Evolutionary conservation across 1,140 invertebrate species (phyloP), one percentile per base, ranked within the genome.

Genomic region (Listronotus oregonensis): DNA sequence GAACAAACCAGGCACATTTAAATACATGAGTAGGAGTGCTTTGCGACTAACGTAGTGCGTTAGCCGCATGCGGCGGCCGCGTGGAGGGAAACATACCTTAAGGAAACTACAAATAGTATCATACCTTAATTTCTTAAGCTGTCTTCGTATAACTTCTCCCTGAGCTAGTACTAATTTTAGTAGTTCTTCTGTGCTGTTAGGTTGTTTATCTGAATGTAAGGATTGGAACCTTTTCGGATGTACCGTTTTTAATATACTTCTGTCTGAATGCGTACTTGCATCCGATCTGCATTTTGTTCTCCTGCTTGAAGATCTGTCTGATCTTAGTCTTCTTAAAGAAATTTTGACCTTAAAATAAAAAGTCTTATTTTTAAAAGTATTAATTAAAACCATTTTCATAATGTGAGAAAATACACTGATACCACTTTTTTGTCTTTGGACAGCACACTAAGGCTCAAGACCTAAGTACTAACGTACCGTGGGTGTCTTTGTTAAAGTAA

Each of bases 91-190:
- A n/a, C n/a, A n/a, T n/a, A n/a, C n/a, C n/a, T n/a, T n/a, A n/a
- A n/a, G 27, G 43, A 84, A 81, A 70, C 21, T 47, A 50, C 3
- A 32, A 7, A n/a, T 51, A 37, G 1, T 3, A 50, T 31, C 32
- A 31, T 73, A 87, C 86, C 85, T 83, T 50, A 87, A 76, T 74
- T 86, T 84, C 68, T 84, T 83, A 61, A 90, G 80, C 76, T 93
- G 89, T 61, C 86, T 85, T 69, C 90, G 86, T 65, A 93, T 90
- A n/a, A 89, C 90, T 75, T 90, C 86, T 71, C 90, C 90, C 80
- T 93, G 90, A n/a, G 87, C 86, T 60, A 92, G 81, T 64, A 93
- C 90, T 64, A 91, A 82, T 68, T 90, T 88, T 61, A 91, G 85
- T 12, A 93, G 82, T 63, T 86, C 83, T 61, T 92, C 89, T 52